phyloP scores from a whole-genome alignment of 2,113 vertebrate genomes.

The Phainopepla nitens region DNA sequence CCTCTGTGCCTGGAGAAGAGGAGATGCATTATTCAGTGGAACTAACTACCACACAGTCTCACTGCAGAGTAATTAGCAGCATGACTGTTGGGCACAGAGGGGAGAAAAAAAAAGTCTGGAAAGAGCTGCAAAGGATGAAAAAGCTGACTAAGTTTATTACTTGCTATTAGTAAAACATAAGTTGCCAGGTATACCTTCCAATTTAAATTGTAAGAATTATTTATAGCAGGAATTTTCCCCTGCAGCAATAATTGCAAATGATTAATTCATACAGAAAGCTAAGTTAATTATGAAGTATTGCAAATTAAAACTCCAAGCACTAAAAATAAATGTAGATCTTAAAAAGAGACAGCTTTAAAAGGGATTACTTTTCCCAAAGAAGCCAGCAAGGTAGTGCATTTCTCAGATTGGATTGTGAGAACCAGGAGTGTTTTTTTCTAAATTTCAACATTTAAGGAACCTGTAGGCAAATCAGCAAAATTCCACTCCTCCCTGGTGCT shows the following conservation, averaged over 20 bases:
- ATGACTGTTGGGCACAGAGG: not conserved
- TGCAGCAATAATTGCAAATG: slow-evolving; percentile 4
- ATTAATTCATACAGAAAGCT: slow-evolving; percentile 27
- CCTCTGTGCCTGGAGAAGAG: not conserved
- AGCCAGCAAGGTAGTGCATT: not conserved
- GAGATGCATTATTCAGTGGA: slow-evolving; percentile 32
- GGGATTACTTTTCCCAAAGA: not conserved
- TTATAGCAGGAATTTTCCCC: slow-evolving; percentile 16
- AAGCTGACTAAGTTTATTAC: slow-evolving; percentile 9
- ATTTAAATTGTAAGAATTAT: not conserved
- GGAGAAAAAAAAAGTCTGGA: not conserved
- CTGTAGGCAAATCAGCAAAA: not conserved
- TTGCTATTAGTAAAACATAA: slow-evolving; percentile 3
- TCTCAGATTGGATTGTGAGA: not conserved
- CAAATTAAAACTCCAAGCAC: slow-evolving; percentile 4
- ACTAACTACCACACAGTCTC: not conserved
- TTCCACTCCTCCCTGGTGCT: not conserved
- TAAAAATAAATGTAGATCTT: slow-evolving; percentile 10
- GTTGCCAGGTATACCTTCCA: not conserved
- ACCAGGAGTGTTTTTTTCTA: not conserved
- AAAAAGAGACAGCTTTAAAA: not conserved
- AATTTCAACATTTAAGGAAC: not conserved
- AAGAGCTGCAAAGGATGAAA: slow-evolving; percentile 4
- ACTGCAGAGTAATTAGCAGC: slow-evolving; percentile 28
- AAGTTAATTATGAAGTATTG: slow-evolving; percentile 33